Evolutionary conservation across 2,113 vertebrate species (phyloP).

Genomic region (Anhinga anhinga): DNA sequence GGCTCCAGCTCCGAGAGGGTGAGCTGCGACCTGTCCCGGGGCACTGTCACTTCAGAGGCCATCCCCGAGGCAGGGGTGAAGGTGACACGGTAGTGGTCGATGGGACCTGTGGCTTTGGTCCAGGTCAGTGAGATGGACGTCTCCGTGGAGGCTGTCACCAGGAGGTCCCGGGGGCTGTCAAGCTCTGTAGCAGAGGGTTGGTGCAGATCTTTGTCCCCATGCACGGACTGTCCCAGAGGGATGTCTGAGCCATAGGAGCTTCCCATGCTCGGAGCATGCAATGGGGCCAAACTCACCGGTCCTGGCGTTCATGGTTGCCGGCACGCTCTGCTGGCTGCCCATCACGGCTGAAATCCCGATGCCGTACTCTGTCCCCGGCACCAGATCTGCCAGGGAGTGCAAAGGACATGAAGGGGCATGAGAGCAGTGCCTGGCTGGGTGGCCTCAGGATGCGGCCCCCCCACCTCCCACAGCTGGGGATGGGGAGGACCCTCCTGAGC

Average conservation of each 20-base stretch:
- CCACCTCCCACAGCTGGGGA: background rate
- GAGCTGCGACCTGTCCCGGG: slow-evolving; percentile 78
- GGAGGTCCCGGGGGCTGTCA: slow-evolving; percentile 88
- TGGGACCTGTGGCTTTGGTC: slow-evolving; percentile 88
- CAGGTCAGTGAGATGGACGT: slow-evolving; percentile 90
- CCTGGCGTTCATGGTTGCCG: slow-evolving; percentile 95
- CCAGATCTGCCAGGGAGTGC: slow-evolving; percentile 76
- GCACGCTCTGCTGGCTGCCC: slow-evolving; percentile 89
- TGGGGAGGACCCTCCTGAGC: background rate
- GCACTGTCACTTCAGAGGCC: slow-evolving; percentile 86
- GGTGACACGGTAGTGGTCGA: slow-evolving; percentile 92
- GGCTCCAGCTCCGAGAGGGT: slow-evolving; percentile 89
- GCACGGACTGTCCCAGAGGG: background rate
- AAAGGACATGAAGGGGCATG: background rate
- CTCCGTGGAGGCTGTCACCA: slow-evolving; percentile 91
- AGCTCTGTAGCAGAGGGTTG: slow-evolving; percentile 75
- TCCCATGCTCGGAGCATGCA: background rate
- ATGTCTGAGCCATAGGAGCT: background rate
- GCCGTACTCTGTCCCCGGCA: slow-evolving; percentile 95
- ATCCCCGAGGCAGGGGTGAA: slow-evolving; percentile 88
- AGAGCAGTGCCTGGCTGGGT: background rate
- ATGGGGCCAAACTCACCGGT: slow-evolving; percentile 81
- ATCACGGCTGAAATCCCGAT: slow-evolving; percentile 91
- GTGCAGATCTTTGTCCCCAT: background rate
- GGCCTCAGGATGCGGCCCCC: background rate